These are phyloP conservation scores for Spilogale gracilis DNA, from an alignment of 2,113 vertebrate species.

Conservation along the genomic window DNA sequence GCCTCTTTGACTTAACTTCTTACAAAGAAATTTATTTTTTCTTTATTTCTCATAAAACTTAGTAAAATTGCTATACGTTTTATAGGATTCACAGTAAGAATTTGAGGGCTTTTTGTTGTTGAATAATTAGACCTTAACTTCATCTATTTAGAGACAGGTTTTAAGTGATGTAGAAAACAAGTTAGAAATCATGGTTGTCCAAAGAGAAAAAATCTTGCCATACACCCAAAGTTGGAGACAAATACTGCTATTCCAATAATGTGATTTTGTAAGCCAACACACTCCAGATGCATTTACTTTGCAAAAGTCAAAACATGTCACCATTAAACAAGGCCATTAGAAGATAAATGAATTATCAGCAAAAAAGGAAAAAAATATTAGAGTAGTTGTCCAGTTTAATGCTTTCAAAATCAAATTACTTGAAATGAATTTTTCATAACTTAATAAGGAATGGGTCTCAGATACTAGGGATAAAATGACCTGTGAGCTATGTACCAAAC, in stretches of 20 bases:
- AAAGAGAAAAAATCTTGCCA: neutral
- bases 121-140: neutral
- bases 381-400: neutral
- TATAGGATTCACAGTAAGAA: neutral
- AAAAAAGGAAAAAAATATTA: neutral
- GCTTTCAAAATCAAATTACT: neutral
- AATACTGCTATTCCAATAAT: neutral
- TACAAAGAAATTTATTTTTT: neutral
- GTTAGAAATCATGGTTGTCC: neutral
- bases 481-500: neutral
- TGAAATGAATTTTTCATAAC: neutral
- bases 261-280: neutral
- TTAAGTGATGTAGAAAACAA: neutral
- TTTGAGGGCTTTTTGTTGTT: neutral
- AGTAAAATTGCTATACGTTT: neutral
- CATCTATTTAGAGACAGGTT: neutral
- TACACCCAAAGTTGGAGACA: neutral
- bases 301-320: neutral
- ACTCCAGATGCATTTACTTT: neutral
- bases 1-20: neutral
- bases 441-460: neutral
- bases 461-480: neutral
- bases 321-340: neutral
- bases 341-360: neutral
- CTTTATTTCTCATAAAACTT: conserved; percentile 13